Evolutionary conservation across 2,797 vertebrate genomes (phyloP).

Genomic region (Esox lucius): DNA sequence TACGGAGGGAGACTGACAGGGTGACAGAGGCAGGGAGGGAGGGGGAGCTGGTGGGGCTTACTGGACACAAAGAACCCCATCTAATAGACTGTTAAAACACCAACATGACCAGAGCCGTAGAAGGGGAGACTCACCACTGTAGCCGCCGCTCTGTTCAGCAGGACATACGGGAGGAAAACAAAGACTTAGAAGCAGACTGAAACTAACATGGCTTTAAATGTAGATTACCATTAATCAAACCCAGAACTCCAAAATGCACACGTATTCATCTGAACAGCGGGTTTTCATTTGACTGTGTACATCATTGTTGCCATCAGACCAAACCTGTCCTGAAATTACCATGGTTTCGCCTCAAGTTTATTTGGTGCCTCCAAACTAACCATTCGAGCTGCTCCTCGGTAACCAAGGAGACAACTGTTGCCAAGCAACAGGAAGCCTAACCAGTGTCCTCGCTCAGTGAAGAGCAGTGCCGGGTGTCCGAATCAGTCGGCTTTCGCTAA

Average conservation of each 20-base stretch:
- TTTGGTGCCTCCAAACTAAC: slow-evolving; percentile 69
- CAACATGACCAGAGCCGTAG: slow-evolving; percentile 15
- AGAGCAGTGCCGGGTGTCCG: slow-evolving; percentile 43
- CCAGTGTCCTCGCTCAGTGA: slow-evolving; percentile 62
- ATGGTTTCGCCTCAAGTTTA: slow-evolving; percentile 65
- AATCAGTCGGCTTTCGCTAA: slow-evolving; percentile 57
- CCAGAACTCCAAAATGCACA: not conserved
- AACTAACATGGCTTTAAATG: not conserved
- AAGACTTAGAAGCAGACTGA: not conserved
- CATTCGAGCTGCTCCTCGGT: slow-evolving; percentile 70
- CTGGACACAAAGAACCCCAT: not conserved
- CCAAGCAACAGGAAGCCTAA: slow-evolving; percentile 76
- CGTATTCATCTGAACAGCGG: not conserved
- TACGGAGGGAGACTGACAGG: slow-evolving; percentile 12
- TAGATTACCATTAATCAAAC: not conserved
- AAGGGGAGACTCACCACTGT: slow-evolving; percentile 87
- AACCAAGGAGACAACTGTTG: slow-evolving; percentile 80
- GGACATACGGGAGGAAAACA: slow-evolving; percentile 33
- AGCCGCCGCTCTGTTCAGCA: slow-evolving; percentile 83
- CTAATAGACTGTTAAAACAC: not conserved
- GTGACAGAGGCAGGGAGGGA: not conserved
- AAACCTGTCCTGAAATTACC: slow-evolving; percentile 48
- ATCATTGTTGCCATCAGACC: slow-evolving; percentile 16
- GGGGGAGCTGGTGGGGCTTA: not conserved
- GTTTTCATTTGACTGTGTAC: not conserved